These are phyloP conservation scores for Epistrophe eligans DNA, from an alignment of 2,888 invertebrate genomes.

Conservation along the genomic window DNA sequence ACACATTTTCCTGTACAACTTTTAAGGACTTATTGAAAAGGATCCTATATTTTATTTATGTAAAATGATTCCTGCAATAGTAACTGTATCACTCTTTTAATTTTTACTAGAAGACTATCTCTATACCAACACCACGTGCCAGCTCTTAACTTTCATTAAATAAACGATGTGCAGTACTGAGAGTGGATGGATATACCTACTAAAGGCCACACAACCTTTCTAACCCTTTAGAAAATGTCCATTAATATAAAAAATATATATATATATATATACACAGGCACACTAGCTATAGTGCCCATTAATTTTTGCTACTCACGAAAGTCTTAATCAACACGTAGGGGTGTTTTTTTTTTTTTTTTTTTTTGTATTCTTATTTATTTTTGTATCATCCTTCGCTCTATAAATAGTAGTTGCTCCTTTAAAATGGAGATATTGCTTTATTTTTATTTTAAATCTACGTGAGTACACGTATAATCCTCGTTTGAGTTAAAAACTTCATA, in stretches of 20 bases:
- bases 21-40: too few relatives aligned
- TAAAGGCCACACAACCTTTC: conserved; percentile 19
- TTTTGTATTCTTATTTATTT: neutral
- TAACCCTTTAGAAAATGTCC: conserved; percentile 23
- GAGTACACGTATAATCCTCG: conserved; percentile 47
- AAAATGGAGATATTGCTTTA: conserved; percentile 65
- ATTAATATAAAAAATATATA: conserved; percentile 9
- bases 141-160: conserved; percentile 56
- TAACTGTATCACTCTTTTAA: conserved; percentile 35
- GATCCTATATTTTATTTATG: too few relatives aligned
- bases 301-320: conserved; percentile 66
- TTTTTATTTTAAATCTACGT: conserved; percentile 55
- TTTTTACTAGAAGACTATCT: neutral
- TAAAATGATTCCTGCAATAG: neutral
- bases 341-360: neutral
- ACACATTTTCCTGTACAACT: too few relatives aligned
- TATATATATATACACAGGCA: neutral
- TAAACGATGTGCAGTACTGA: conserved; percentile 45
- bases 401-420: conserved; percentile 5
- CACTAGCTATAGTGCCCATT: conserved; percentile 53
- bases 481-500: conserved; percentile 26
- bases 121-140: conserved; percentile 25
- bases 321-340: conserved; percentile 72
- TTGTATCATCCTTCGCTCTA: neutral
- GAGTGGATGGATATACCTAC: conserved; percentile 36